Evolutionary conservation across 2,888 invertebrate genomes (phyloP).

Genomic region (Diarsia brunnea): DNA sequence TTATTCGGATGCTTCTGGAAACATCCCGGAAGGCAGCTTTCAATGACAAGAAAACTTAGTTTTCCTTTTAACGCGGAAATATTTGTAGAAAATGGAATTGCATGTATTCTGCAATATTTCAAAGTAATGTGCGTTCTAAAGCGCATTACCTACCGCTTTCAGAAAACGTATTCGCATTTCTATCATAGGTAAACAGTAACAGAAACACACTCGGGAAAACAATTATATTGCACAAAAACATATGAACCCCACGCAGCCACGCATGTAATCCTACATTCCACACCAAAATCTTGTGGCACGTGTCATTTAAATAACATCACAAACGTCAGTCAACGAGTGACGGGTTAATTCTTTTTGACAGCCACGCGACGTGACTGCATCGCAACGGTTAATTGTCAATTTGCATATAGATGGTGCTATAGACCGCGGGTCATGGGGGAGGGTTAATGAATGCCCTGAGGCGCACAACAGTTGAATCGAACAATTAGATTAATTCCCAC

Average conservation of each 20-base stretch:
- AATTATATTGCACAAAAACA: slow-evolving; percentile 7
- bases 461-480: slow-evolving; percentile 42
- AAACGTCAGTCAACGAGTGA: slow-evolving; percentile 44
- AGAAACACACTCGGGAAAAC: not conserved
- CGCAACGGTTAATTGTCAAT: slow-evolving; percentile 67
- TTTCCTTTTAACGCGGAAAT: slow-evolving; percentile 8
- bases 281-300: slow-evolving; percentile 19
- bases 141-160: not conserved
- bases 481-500: slow-evolving; percentile 43
- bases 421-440: slow-evolving; percentile 36
- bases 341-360: slow-evolving; percentile 56
- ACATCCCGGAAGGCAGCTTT: not conserved
- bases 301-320: slow-evolving; percentile 42
- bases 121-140: slow-evolving; percentile 10
- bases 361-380: slow-evolving; percentile 41
- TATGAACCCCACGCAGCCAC: not conserved
- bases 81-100: slow-evolving; percentile 1
- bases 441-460: slow-evolving; percentile 56
- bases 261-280: not conserved
- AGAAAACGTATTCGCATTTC: slow-evolving; percentile 14
- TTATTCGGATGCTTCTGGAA: not conserved
- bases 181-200: not conserved
- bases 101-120: slow-evolving; percentile 20
- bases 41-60: slow-evolving; percentile 4
- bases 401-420: slow-evolving; percentile 66